These are phyloP conservation scores for Melanotaenia duboulayi DNA, from an alignment of 2,113 vertebrate genomes.

Conservation along the genomic window DNA sequence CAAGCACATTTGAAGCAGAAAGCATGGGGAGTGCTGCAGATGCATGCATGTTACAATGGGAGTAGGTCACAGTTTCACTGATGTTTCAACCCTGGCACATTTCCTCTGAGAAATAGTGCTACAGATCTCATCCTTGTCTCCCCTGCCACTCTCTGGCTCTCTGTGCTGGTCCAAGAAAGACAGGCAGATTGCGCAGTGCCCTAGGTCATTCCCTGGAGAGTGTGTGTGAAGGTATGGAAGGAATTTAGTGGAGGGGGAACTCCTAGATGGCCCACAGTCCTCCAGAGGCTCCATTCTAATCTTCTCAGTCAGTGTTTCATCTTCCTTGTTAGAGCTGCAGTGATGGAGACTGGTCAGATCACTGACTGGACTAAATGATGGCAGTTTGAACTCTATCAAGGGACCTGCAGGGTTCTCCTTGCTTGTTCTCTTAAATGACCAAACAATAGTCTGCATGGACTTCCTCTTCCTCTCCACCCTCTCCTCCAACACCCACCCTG, in stretches of 20 bases:
- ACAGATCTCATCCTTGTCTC: conserved; percentile 61
- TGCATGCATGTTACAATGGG: conserved; percentile 62
- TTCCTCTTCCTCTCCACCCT: conserved; percentile 41
- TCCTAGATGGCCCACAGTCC: conserved; percentile 32
- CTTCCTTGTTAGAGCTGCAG: conserved; percentile 49
- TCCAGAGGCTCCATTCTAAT: conserved; percentile 39
- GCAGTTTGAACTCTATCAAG: neutral
- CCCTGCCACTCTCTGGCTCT: conserved; percentile 35
- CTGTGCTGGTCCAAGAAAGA: conserved; percentile 33
- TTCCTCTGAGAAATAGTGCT: conserved; percentile 65
- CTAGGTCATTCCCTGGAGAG: conserved; percentile 42
- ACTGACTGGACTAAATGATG: conserved; percentile 32
- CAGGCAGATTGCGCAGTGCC: conserved; percentile 64
- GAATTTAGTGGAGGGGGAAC: conserved; percentile 41
- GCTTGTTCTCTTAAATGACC: conserved; percentile 63
- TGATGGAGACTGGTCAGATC: conserved; percentile 27
- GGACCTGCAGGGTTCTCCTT: conserved; percentile 10
- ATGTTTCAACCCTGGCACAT: conserved; percentile 68
- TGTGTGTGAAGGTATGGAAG: conserved; percentile 44
- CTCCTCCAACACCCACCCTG: conserved; percentile 27
- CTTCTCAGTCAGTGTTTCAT: conserved; percentile 56
- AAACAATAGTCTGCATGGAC: conserved; percentile 65
- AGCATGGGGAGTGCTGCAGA: conserved; percentile 41
- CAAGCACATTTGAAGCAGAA: conserved; percentile 58
- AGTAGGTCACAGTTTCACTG: conserved; percentile 72